Conservation (phyloP, 2,888 invertebrate genomes). For the Cephus pygmeus region DNA sequence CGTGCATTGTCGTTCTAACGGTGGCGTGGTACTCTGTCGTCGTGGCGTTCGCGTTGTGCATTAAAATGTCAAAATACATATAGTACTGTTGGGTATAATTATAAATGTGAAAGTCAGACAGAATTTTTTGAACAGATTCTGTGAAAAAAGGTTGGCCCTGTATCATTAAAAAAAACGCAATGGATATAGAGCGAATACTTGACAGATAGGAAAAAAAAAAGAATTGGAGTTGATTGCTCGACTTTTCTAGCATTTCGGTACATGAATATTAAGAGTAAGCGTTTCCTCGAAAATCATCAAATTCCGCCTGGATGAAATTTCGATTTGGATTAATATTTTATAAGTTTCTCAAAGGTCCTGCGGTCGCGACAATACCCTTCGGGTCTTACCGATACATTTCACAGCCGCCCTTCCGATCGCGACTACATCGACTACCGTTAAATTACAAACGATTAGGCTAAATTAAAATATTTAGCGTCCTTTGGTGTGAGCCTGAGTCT, state of each 20-base stretch:
- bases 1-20: background rate
- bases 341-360: background rate
- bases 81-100: background rate
- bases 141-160: background rate
- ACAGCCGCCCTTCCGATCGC: background rate
- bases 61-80: background rate
- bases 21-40: background rate
- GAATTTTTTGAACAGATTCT: background rate
- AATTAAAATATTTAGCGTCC: conserved; percentile 37
- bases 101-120: background rate
- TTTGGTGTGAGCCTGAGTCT: conserved; percentile 56
- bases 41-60: background rate
- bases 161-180: background rate
- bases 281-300: background rate
- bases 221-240: background rate
- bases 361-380: background rate
- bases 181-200: background rate
- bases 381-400: background rate
- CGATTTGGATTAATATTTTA: background rate
- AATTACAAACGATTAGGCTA: conserved; percentile 43
- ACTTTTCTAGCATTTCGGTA: background rate
- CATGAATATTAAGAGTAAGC: background rate
- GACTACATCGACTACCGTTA: conserved; percentile 13
- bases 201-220: background rate
- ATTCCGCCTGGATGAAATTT: background rate